Conservation (phyloP, 2,797 vertebrate genomes). For the Pseudochromis fuscus region DNA sequence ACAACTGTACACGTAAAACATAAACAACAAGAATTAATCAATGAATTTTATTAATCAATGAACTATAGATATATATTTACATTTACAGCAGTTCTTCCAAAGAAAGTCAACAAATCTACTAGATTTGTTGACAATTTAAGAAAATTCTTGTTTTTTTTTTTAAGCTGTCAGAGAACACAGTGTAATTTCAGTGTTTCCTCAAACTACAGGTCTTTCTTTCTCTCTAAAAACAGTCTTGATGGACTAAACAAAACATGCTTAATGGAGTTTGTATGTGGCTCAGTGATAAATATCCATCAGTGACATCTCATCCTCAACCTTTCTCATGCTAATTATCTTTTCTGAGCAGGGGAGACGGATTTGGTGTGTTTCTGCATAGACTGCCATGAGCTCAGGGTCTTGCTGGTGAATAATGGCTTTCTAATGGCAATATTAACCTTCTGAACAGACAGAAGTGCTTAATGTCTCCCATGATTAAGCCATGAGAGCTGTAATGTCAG, state of each 20-base stretch:
- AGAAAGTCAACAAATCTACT: too few species aligned
- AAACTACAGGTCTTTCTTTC: neutral
- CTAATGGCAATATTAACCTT: constrained; percentile 80
- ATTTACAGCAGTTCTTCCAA: too few species aligned
- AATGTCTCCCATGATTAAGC: constrained; percentile 72
- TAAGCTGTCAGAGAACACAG: neutral
- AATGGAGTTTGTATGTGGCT: constrained; percentile 44
- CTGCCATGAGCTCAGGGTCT: constrained; percentile 54
- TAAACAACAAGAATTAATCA: too few species aligned
- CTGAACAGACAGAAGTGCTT: constrained; percentile 70
- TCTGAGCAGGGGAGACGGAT: constrained; percentile 44
- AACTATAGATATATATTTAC: too few species aligned
- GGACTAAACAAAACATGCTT: constrained; percentile 28
- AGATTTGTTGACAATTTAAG: too few species aligned
- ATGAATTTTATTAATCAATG: too few species aligned
- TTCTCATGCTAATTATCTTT: constrained; percentile 65
- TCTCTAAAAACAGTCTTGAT: constrained; percentile 18
- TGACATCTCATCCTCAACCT: constrained; percentile 53
- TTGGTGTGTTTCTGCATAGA: constrained; percentile 52
- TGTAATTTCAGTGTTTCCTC: neutral
- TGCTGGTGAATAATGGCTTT: constrained; percentile 74
- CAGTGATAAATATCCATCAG: constrained; percentile 58
- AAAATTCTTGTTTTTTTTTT: too few species aligned
- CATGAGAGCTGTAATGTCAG: constrained; percentile 60
- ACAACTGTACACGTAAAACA: too few species aligned